Base-by-base conservation (phyloP, 64 coral and sea anemone species). In the Stylophora pistillata region DNA sequence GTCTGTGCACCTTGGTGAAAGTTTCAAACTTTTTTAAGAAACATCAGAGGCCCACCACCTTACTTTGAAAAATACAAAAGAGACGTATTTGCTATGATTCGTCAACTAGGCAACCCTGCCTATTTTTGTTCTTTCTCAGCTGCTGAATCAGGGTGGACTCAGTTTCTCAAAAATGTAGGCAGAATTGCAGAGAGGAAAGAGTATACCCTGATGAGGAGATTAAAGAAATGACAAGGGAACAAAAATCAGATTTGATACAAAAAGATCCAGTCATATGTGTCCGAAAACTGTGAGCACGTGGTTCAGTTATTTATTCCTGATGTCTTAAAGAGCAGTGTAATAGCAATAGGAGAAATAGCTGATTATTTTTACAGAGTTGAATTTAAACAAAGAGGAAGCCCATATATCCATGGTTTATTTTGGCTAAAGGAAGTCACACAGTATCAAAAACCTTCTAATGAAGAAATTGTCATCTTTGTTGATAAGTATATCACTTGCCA, bases 41-140 rank as follows among this genome's bases (percentile, higher is more conserved):
- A 81, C 58, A n/a, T 93, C 59, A 87, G 91, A 37, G 82, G 82
- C 25, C 82, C 74, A 70, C 91, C 91, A 28, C 82, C 91, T 41
- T 87, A 92, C 62, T 87, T 79, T 70, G 82, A 87, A 72, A 78
- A 80, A 69, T 86, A 55, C 47, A 79, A 92, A 70, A 92, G 87
- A 85, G 91, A 93, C 76, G 66, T 93, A 23, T 88, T 89, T 88
- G 91, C 90, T 34, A 92, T 92, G 90, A 92, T 92, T 58, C 73
- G 85, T 0, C 90, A 92, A 58, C 18, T 92, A 21, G 86, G 91
- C 60, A 81, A 88, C 13, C 86, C 90, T 58, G 88, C 91, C 14
- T 93, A 66, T 76, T 94, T 92, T 78, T 92, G 90, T 56, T 87
- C 78, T 25, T 94, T 94, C 73, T 94, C n/a, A n/a, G n/a, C n/a